Evolutionary conservation across 2,888 invertebrate species (phyloP).

Genomic region (Sinohyriopsis cumingii): DNA sequence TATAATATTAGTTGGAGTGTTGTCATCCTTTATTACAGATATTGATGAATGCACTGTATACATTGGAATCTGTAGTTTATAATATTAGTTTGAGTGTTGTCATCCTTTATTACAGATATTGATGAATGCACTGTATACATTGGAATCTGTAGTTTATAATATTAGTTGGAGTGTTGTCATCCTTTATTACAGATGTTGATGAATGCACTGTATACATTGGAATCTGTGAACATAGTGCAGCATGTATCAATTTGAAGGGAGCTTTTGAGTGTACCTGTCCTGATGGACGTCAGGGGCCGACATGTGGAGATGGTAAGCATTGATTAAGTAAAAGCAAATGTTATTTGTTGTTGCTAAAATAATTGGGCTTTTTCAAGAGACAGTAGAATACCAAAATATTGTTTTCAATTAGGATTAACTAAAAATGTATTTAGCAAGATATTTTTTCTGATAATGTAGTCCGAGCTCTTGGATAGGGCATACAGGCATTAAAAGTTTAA

Average conservation of each 20-base stretch:
- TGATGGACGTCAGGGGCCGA: conserved; percentile 13
- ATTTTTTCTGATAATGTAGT: no score
- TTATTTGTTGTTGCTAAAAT: conserved; percentile 26
- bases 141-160: conserved; percentile 12
- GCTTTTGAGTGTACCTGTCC: conserved; percentile 76
- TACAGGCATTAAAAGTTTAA: no score
- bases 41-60: conserved; percentile 35
- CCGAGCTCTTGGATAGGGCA: no score
- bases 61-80: conserved; percentile 27
- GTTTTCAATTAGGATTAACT: no score
- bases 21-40: conserved; percentile 21
- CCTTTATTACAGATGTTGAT: conserved; percentile 29
- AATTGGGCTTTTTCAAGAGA: no score
- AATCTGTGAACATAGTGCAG: conserved; percentile 77
- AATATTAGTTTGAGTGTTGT: no score
- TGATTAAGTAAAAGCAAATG: conserved; percentile 9
- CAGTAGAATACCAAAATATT: no score
- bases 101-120: conserved; percentile 23
- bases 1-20: no score
- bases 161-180: no score
- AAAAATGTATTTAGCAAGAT: no score
- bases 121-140: conserved; percentile 34
- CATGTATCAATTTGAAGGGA: conserved; percentile 92
- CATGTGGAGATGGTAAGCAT: no score
- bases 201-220: conserved; percentile 31